Conservation (phyloP, 2,888 invertebrate species). For the Drosophila subsilvestris region DNA sequence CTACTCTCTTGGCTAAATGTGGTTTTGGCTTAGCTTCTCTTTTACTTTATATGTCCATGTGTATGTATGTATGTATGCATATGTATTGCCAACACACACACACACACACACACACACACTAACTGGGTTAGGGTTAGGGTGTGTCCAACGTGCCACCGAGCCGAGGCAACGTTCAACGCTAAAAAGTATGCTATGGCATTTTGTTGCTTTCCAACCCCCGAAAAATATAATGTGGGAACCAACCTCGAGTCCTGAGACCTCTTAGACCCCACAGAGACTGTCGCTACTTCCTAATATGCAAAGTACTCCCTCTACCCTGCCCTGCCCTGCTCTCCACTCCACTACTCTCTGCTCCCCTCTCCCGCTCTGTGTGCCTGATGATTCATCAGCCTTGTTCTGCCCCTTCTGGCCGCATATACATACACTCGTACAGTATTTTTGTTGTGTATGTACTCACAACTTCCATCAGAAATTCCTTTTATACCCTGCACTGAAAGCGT, state of each 20-base stretch:
- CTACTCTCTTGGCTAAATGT: constrained; percentile 26
- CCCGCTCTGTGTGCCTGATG: constrained; percentile 22
- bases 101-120: background rate
- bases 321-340: background rate
- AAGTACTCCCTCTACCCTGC: constrained; percentile 21
- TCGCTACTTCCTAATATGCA: constrained; percentile 13
- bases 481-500: constrained; percentile 28
- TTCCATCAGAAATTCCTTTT: constrained; percentile 66
- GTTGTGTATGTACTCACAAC: constrained; percentile 27
- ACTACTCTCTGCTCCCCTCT: background rate
- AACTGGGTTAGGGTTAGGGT: constrained; percentile 66
- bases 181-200: constrained; percentile 74
- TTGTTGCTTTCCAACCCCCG: constrained; percentile 64
- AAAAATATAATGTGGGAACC: constrained; percentile 23
- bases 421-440: too few species aligned
- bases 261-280: background rate
- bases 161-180: constrained; percentile 35
- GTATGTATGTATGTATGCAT: background rate
- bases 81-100: too few species aligned
- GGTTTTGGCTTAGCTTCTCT: constrained; percentile 12
- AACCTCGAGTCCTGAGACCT: background rate
- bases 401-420: constrained; percentile 27
- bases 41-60: constrained; percentile 8
- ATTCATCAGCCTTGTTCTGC: constrained; percentile 31
- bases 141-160: constrained; percentile 9